Conservation (phyloP, 2,113 vertebrate species). For the Eleginops maclovinus region DNA sequence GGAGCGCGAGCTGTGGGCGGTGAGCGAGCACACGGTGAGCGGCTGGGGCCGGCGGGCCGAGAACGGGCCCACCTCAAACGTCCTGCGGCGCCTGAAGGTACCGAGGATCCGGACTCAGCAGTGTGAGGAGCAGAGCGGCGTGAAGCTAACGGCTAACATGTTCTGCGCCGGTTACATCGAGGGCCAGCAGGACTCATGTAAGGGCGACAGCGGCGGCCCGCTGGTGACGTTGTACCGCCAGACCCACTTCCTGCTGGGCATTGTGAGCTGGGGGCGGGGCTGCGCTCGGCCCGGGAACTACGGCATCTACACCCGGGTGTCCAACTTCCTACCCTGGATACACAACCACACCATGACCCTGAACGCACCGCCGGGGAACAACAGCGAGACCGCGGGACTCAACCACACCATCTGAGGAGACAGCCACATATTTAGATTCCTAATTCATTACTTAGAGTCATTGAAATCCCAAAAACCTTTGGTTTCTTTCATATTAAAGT, state of each 20-base stretch:
- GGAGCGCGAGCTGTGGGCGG: conserved; percentile 78
- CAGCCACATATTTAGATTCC: too few species aligned
- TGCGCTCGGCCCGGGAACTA: conserved; percentile 89
- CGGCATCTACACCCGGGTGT: conserved; percentile 94
- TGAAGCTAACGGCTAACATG: conserved; percentile 91
- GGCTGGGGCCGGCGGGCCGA: conserved; percentile 92
- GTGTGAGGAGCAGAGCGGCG: conserved; percentile 82
- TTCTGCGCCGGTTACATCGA: conserved; percentile 94
- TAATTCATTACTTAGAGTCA: too few species aligned
- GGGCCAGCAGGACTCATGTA: conserved; percentile 90
- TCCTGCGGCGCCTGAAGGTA: conserved; percentile 86
- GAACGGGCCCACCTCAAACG: conserved; percentile 82
- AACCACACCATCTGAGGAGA: too few species aligned
- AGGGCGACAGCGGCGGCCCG: conserved; percentile 94
- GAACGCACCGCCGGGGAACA: background rate
- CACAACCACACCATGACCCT: conserved; percentile 64
- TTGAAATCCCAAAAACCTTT: too few species aligned
- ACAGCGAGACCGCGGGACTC: too few species aligned
- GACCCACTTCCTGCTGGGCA: conserved; percentile 90
- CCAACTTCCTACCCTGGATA: conserved; percentile 90
- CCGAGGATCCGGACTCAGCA: conserved; percentile 88
- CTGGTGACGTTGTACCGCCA: conserved; percentile 88
- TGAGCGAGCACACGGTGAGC: conserved; percentile 87
- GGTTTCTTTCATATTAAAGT: too few species aligned
- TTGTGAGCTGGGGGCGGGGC: conserved; percentile 96